A percentile compares a stretch with the other conserved stretches of the same genome.
Conservation (phyloP, 2,797 vertebrate genomes). For the Diglossa cyanea region DNA sequence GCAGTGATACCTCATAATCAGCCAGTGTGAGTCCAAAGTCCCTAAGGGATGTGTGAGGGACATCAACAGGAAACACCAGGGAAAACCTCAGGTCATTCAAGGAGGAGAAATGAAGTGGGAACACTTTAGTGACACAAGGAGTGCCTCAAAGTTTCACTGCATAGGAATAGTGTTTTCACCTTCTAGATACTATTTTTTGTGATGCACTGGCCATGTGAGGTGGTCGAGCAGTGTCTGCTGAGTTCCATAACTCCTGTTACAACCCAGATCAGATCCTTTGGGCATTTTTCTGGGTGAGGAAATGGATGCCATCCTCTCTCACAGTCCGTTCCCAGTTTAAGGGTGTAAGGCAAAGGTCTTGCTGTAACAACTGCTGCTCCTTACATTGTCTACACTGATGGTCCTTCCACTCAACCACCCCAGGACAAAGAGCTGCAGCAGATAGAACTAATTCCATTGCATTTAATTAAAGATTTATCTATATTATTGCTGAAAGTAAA, state of each 20-base stretch:
- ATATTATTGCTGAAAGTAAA: not conserved
- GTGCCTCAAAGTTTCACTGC: not conserved
- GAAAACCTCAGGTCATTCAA: not conserved
- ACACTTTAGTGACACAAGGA: not conserved
- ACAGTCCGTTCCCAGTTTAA: not conserved
- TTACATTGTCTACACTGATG: not conserved
- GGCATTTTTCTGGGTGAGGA: not conserved
- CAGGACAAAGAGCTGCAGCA: not conserved
- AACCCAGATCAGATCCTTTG: not conserved
- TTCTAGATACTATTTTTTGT: not conserved
- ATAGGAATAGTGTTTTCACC: not conserved
- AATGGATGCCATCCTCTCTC: not conserved
- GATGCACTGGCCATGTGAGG: rapidly evolving
- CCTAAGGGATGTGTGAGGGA: not conserved
- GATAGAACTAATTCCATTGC: not conserved
- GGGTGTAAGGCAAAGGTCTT: not conserved
- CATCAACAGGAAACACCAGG: not conserved
- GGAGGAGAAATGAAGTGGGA: not conserved
- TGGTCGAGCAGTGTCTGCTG: not conserved
- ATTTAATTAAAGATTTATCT: not conserved
- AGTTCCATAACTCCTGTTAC: not conserved
- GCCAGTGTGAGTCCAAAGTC: not conserved
- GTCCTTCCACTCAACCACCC: not conserved
- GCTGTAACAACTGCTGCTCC: not conserved
- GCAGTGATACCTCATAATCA: not conserved